A percentile compares a stretch with the other conserved stretches of the same genome.
Evolutionary conservation across 2,113 vertebrate genomes (phyloP).

Genomic region (Geococcyx californianus): DNA sequence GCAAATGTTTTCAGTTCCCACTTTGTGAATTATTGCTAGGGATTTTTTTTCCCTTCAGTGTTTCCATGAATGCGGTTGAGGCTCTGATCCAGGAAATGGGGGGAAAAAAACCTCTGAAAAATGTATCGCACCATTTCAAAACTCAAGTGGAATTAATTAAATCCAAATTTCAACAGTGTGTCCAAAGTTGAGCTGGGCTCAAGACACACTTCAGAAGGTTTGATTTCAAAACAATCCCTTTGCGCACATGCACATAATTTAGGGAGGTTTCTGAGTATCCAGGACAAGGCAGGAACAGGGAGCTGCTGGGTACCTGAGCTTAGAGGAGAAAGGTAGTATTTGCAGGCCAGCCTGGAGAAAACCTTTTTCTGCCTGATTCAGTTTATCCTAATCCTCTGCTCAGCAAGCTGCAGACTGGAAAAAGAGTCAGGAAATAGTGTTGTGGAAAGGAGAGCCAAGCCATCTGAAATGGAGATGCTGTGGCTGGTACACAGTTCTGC

Average conservation of each 20-base stretch:
- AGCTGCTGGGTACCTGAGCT: constrained; percentile 31
- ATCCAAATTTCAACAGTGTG: constrained; percentile 73
- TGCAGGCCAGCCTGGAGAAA: neutral
- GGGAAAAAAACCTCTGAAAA: constrained; percentile 33
- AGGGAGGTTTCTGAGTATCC: constrained; percentile 13
- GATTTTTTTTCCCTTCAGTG: constrained; percentile 43
- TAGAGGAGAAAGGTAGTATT: neutral
- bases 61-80: constrained; percentile 72
- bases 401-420: constrained; percentile 29
- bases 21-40: constrained; percentile 64
- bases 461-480: constrained; percentile 22
- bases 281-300: neutral
- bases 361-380: neutral
- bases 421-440: constrained; percentile 34
- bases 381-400: constrained; percentile 20
- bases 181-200: constrained; percentile 65
- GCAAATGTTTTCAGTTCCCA: constrained; percentile 59
- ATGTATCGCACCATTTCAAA: constrained; percentile 68
- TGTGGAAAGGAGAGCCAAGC: neutral
- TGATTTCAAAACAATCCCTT: constrained; percentile 65
- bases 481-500: neutral
- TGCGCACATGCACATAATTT: constrained; percentile 42
- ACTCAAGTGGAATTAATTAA: constrained; percentile 75
- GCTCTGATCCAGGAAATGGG: constrained; percentile 70
- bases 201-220: constrained; percentile 62